Conservation (phyloP, 2,113 vertebrate genomes). For the Corythoichthys haematopterus region DNA sequence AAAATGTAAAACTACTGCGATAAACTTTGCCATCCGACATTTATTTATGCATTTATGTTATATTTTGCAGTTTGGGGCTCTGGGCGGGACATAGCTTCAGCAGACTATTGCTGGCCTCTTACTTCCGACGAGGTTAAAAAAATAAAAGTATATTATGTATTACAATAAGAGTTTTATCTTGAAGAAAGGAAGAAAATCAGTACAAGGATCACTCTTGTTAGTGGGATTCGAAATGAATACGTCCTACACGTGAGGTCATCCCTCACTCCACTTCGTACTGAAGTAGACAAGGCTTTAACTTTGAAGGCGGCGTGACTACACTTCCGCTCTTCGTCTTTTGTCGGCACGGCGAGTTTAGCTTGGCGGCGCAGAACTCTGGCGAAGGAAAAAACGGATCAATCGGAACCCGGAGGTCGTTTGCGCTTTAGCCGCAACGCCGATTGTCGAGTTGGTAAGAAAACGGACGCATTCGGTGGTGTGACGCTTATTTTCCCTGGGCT, state of each 20-base stretch:
- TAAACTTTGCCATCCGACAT: no score
- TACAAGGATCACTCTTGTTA: no score
- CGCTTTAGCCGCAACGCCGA: constrained; percentile 52
- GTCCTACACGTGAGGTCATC: not conserved
- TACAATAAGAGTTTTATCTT: no score
- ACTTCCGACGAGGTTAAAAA: no score
- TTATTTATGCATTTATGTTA: no score
- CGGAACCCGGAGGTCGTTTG: constrained; percentile 46
- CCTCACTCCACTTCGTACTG: no score
- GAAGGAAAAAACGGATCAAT: constrained; percentile 56
- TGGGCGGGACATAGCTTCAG: no score
- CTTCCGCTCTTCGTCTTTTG: constrained; percentile 21
- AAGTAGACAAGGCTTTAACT: constrained; percentile 15
- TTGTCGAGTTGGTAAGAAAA: constrained; percentile 48
- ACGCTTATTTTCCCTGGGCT: not conserved
- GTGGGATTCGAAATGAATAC: not conserved
- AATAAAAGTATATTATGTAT: no score
- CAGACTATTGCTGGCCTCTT: no score
- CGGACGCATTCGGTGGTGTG: not conserved
- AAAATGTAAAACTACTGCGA: no score
- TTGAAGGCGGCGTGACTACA: constrained; percentile 5
- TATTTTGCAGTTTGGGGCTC: no score
- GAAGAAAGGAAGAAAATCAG: no score
- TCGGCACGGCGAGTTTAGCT: constrained; percentile 37
- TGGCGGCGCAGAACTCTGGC: constrained; percentile 11